Conservation (phyloP, 53 echinoderm and acorn worm genomes). For the Luidia sarsii region DNA sequence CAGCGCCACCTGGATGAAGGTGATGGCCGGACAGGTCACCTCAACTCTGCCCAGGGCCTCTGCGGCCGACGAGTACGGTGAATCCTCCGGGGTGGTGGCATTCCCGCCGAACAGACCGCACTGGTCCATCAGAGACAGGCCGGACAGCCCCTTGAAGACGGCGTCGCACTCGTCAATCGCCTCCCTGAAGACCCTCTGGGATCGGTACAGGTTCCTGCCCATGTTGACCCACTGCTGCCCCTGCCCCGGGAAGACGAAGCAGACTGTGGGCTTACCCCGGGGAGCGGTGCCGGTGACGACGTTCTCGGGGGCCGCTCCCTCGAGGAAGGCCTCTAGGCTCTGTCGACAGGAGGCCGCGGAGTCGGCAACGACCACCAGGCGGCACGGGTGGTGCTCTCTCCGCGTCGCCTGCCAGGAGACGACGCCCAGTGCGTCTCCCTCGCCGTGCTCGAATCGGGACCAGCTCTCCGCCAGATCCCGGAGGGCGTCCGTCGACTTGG, state of each 20-base stretch:
- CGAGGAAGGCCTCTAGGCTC: constrained; percentile 33
- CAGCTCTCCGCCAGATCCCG: constrained; percentile 74
- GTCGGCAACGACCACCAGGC: constrained; percentile 77
- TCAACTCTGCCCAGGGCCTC: constrained; percentile 64
- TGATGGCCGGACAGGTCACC: constrained; percentile 87
- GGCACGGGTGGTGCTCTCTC: constrained; percentile 78
- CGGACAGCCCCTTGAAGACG: constrained; percentile 79
- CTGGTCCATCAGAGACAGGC: constrained; percentile 79
- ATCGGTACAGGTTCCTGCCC: constrained; percentile 83
- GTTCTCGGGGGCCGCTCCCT: constrained; percentile 46
- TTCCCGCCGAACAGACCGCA: constrained; percentile 38
- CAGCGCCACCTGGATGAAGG: constrained; percentile 83
- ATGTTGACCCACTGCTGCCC: constrained; percentile 95
- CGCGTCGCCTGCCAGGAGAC: constrained; percentile 86
- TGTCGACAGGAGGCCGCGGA: constrained; percentile 64
- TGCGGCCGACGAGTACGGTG: constrained; percentile 13
- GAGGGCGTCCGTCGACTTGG: constrained; percentile 88
- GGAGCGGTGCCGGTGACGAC: constrained; percentile 64
- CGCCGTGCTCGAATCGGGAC: constrained; percentile 64
- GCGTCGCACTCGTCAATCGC: constrained; percentile 74
- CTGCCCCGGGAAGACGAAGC: constrained; percentile 92
- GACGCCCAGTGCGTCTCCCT: constrained; percentile 77
- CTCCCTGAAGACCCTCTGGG: constrained; percentile 71
- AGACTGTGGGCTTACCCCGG: constrained; percentile 75
- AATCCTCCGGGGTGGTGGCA: not conserved